Base-by-base conservation (phyloP, 1,140 invertebrate species). In the Penaeus chinensis region DNA sequence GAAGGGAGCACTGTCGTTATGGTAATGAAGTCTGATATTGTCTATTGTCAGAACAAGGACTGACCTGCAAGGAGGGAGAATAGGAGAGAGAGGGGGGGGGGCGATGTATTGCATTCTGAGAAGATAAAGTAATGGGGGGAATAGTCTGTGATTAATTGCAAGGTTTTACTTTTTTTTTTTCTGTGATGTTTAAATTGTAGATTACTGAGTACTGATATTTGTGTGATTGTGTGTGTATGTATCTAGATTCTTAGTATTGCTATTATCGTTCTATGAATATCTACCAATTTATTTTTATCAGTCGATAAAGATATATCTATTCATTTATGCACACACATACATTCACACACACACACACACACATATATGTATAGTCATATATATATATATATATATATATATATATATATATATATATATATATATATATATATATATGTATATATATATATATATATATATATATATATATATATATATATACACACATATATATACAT, bases 321-420 rank as follows among this genome's bases (percentile, higher is more conserved):
- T n/a, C 37, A 74, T 74, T n/a, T 24, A 74, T 27, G 24, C 1
- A 74, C 37, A 74, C 37, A 74, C 37, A 74, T 32, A 27, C 37
- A 74, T 7, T 32, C 37, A 74, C 37, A 74, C 37, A 74, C 37
- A 32, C 37, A 74, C 19, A 74, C 37, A 74, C 37, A 74, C 5
- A 74, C 37, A 74, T 74, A 71, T 74, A 74, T 27, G 5, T n/a
- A 74, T 74, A 32, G 32, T 32, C 27, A 74, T 74, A 10, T 74
- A 27, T 74, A 74, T 74, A 74, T 74, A 74, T 74, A 74, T 74
- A 74, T 74, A 74, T 74, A 74, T 74, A 74, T 74, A 74, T 74
- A 74, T 74, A 74, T 27, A 74, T 74, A 74, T 74, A 74, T 74
- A 74, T 74, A 74, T 74, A 74, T 74, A 74, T 27, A 74, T 74